Evolutionary conservation across 2,797 vertebrate species (phyloP), one percentile per base, ranked within the genome.

Genomic region (Lindbergichthys nudifrons): DNA sequence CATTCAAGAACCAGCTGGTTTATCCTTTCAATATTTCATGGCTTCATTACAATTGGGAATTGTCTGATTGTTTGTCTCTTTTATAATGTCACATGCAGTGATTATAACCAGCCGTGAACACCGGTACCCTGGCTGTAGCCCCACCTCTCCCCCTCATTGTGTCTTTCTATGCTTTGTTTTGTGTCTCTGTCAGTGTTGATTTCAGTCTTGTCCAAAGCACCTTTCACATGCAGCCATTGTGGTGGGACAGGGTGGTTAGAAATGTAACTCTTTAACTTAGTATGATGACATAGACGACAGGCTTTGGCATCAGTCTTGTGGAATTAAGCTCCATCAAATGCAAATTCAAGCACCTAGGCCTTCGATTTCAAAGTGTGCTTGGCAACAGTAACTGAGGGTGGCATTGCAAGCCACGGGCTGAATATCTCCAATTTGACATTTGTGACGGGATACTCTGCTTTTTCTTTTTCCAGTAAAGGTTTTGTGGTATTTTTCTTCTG

Each of bases 61-160:
- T 54, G 60, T 61, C 56, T 61, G 12, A 21, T 56, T 79, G 58
- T 81, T 72, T 81, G 57, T 80, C 39, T 51, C 14, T 30, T 77
- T 79, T 68, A 45, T 63, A 48, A n/a, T 23, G 70, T 79, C 63
- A 62, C 70, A 65, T 75, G 48, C 71, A 50, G 54, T 70, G 75
- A 80, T 76, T 45, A 67, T 65, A 63, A 19, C 45, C 65, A 76
- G 75, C 64, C 30, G 43, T 30, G 58, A 71, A 79, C 60, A 62
- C 77, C 86, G 83, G 77, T 87, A 77, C 77, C 73, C 79, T 87
- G 73, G 81, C 75, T 70, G 10, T 14, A 78, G 58, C 71, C 71
- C 80, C 66, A 75, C 68, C 54, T 65, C 46, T 82, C 77, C 69
- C 58, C 66, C 74, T 73, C 66, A 68, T 83, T 83, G 66, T 80